These are phyloP conservation scores for Camponotus pennsylvanicus DNA, from an alignment of 1,140 invertebrate genomes.

Conservation along the genomic window DNA sequence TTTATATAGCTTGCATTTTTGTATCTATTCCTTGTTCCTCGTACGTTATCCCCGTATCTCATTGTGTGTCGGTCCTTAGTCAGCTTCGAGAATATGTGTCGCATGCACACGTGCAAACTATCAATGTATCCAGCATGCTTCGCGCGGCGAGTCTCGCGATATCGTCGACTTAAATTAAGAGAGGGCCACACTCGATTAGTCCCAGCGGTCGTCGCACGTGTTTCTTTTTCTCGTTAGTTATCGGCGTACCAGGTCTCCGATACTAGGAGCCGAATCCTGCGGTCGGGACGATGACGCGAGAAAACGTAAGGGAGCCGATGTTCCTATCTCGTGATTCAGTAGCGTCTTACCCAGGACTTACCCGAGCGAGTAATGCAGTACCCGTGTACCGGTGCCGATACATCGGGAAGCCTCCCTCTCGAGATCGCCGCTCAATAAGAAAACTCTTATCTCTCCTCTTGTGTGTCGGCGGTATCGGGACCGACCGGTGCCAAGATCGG, in stretches of 20 bases:
- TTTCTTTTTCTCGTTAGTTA: constrained; percentile 80
- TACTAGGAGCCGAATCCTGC: constrained; percentile 67
- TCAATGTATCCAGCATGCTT: constrained; percentile 51
- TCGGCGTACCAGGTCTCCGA: constrained; percentile 72
- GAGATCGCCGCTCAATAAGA: constrained; percentile 75
- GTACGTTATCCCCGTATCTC: not conserved
- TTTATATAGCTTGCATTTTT: not conserved
- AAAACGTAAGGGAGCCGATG: constrained; percentile 64
- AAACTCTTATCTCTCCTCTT: constrained; percentile 77
- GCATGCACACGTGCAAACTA: constrained; percentile 18
- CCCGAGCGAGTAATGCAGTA: constrained; percentile 82
- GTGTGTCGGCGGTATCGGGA: constrained; percentile 61
- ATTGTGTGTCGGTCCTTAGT: not conserved
- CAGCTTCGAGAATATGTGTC: not conserved
- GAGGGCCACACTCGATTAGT: constrained; percentile 76
- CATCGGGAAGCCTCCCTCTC: constrained; percentile 68
- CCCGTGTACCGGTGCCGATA: constrained; percentile 79
- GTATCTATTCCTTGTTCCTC: not conserved
- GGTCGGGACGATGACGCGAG: constrained; percentile 64
- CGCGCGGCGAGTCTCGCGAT: constrained; percentile 32
- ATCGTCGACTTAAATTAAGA: constrained; percentile 77
- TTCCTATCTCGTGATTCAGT: constrained; percentile 81
- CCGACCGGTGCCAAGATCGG: constrained; percentile 62
- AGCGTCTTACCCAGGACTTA: constrained; percentile 77
- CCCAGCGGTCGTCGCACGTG: constrained; percentile 70